Percentiles rank a stretch among this genome's conserved stretches.
phyloP scores from a whole-genome alignment of 2,888 invertebrate genomes.

The Aphodius sticticus region DNA sequence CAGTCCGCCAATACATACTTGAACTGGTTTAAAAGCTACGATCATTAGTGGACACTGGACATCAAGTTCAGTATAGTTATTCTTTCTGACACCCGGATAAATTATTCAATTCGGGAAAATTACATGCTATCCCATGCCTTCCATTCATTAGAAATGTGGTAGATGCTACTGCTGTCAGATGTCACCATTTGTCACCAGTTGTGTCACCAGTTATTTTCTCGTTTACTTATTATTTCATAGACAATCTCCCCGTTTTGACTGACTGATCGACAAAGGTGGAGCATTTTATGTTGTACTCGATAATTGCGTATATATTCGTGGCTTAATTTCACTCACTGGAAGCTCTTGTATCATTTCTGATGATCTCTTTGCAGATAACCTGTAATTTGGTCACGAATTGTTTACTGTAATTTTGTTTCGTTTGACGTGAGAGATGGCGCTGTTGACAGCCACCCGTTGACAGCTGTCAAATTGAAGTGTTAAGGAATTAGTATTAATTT shows the following conservation, averaged over 20 bases:
- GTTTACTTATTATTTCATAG: not conserved
- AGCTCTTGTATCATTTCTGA: not conserved
- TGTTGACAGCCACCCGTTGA: not conserved
- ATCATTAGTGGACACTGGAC: not conserved
- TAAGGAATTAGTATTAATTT: too few relatives aligned
- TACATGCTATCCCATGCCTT: not conserved
- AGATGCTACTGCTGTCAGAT: not conserved
- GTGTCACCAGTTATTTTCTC: not conserved
- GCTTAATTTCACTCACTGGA: not conserved
- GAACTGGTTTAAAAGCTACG: not conserved
- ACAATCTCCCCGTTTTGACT: not conserved
- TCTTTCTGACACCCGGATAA: not conserved
- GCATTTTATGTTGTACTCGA: not conserved
- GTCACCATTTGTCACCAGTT: not conserved
- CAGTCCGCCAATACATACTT: not conserved
- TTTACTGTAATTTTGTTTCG: not conserved
- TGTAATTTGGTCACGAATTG: not conserved
- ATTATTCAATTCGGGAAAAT: not conserved
- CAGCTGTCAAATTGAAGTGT: too few relatives aligned
- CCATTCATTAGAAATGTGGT: not conserved
- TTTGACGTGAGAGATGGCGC: not conserved
- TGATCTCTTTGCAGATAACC: not conserved
- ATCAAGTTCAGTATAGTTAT: not conserved
- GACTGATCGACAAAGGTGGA: not conserved
- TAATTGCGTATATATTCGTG: too few relatives aligned